Percentiles rank a stretch among this genome's conserved stretches.
Evolutionary conservation across 2,797 vertebrate species (phyloP).

Genomic region (Sebastiscus tertius): DNA sequence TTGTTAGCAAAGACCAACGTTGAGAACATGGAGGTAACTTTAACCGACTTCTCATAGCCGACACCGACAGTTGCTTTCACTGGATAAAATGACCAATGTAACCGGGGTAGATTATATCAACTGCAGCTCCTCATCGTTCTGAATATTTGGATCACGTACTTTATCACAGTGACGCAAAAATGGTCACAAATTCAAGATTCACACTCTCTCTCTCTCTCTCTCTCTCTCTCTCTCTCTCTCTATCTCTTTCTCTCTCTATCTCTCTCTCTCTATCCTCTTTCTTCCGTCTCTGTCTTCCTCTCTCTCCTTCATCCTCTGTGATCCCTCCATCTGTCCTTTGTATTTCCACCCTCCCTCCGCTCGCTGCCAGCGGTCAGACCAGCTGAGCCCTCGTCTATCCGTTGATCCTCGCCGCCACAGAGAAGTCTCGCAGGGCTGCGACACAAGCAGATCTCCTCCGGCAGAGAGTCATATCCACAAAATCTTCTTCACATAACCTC

Average conservation of each 20-base stretch:
- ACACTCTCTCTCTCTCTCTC: not conserved
- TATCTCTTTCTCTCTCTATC: not conserved
- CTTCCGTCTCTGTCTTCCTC: not conserved
- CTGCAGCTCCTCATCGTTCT: not conserved
- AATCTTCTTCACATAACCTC: constrained; percentile 4
- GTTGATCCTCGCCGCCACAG: constrained; percentile 19
- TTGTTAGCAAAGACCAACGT: not conserved
- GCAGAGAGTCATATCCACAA: not conserved
- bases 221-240: not conserved
- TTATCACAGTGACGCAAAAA: not conserved
- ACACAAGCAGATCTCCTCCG: constrained; percentile 22
- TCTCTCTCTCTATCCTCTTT: not conserved
- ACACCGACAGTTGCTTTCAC: not conserved
- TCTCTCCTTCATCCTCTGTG: constrained; percentile 4
- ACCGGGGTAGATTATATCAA: not conserved
- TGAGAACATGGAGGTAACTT: not conserved
- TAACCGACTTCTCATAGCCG: too few relatives aligned
- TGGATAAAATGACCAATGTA: not conserved
- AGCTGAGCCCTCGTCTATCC: constrained; percentile 45
- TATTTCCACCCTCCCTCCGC: not conserved
- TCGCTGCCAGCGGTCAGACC: constrained; percentile 48
- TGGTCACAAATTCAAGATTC: not conserved
- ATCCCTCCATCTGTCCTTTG: constrained; percentile 52
- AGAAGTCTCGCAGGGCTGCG: constrained; percentile 7
- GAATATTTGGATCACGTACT: not conserved